A percentile compares a stretch with the other conserved stretches of the same genome.
These are phyloP conservation scores for Uria aalge DNA, from an alignment of 2,113 vertebrate genomes.

Conservation along the genomic window DNA sequence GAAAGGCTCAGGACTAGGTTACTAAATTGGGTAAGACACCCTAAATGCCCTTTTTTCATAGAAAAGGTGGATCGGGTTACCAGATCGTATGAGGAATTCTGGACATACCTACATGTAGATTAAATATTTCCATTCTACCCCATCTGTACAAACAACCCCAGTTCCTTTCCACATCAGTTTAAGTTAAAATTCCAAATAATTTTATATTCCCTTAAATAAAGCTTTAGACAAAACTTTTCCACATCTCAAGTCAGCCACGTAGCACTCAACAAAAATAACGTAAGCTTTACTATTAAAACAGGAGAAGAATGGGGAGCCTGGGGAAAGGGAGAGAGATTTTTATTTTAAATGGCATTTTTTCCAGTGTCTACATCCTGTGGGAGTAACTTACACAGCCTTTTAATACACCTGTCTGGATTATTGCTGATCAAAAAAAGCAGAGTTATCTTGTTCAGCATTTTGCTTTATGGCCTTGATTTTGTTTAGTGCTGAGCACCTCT, in stretches of 20 bases:
- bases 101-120: conserved; percentile 12
- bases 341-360: neutral
- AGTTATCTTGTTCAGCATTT: neutral
- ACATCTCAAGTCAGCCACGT: conserved; percentile 4
- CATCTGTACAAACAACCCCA: conserved; percentile 56
- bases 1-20: neutral
- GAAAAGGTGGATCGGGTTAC: neutral
- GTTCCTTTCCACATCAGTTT: conserved; percentile 32
- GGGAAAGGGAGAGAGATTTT: neutral
- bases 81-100: neutral
- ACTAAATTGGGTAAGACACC: conserved; percentile 11
- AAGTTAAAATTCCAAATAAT: conserved; percentile 24
- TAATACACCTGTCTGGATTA: neutral
- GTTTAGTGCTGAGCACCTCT: neutral
- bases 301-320: neutral
- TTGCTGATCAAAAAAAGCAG: neutral
- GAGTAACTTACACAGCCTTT: neutral
- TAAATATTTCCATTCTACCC: conserved; percentile 53
- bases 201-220: conserved; percentile 23
- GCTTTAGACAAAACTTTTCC: conserved; percentile 45
- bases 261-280: neutral
- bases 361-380: neutral
- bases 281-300: neutral
- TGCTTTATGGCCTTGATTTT: neutral
- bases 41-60: neutral